Evolutionary conservation across 2,888 invertebrate genomes (phyloP), one percentile per base, ranked within the genome.

Genomic region (Tipula vernalis): DNA sequence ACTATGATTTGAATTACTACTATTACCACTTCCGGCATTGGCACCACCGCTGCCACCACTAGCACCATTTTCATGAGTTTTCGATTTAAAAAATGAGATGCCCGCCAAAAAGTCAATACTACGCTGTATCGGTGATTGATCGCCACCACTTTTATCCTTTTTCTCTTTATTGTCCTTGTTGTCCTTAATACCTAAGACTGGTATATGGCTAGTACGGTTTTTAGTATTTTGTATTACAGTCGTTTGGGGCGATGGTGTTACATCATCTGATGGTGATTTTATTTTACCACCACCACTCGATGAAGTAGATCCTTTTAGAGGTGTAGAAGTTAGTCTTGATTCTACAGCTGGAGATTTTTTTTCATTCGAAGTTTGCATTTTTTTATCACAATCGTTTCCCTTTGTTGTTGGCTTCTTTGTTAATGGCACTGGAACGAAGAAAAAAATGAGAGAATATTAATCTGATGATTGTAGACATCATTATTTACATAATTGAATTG

Each of bases 181-280:
- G n/a, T 84, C 41, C n/a, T 41, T 84, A 15, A 84, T 84, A 36
- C 41, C 84, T 13, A 39, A n/a, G n/a, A 41, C 39, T 18, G 84
- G 84, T 84, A 71, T 71, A 71, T 71, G 71, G 71, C 71, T 71
- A 71, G 71, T 71, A 71, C 71, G 71, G 71, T 71, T 71, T 71
- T 71, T 71, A 71, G 71, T 71, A 71, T 71, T 71, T 28, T 71
- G 71, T 71, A 71, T 71, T 10, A 71, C 10, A 71, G 71, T 71
- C 28, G 71, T 71, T 71, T 71, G 71, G 2, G 71, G 84, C 36
- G 84, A 84, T 39, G 84, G 36, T 84, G 28, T 18, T 28, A 71
- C 12, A 28, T 71, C 71, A 28, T 71, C 39, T 15, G 84, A 41
- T 1, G 84, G 84, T n/a, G 84, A 39, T 39, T 39, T 84, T 84